Evolutionary conservation across 2,113 vertebrate genomes (phyloP).

Genomic region (Notothenia rossii): DNA sequence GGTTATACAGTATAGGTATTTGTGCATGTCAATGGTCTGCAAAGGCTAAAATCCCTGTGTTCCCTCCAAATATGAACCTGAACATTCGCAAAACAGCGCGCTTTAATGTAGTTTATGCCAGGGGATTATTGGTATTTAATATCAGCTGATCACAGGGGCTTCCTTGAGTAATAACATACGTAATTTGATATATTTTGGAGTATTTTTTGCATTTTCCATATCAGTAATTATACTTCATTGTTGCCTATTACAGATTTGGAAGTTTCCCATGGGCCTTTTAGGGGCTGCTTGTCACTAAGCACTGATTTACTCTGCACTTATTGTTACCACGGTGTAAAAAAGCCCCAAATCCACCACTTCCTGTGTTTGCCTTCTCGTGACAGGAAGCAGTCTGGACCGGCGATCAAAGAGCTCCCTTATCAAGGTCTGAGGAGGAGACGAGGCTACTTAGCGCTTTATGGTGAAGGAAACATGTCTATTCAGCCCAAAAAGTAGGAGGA

Average conservation of each 20-base stretch:
- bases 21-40: no score
- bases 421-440: constrained; percentile 9
- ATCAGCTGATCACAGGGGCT: no score
- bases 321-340: constrained; percentile 50
- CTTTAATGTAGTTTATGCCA: neutral
- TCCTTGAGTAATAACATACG: neutral
- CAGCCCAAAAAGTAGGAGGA: constrained; percentile 10
- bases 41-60: no score
- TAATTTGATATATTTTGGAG: neutral
- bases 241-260: constrained; percentile 1
- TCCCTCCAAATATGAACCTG: no score
- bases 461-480: constrained; percentile 27
- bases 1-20: no score
- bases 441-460: neutral
- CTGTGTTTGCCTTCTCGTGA: constrained; percentile 65
- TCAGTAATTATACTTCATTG: neutral
- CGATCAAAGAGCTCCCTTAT: constrained; percentile 69
- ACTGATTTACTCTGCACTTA: constrained; percentile 46
- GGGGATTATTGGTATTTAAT: neutral
- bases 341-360: constrained; percentile 58
- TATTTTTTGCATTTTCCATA: neutral
- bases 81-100: no score
- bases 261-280: constrained; percentile 48
- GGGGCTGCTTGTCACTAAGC: constrained; percentile 16
- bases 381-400: constrained; percentile 64